Evolutionary conservation across 2,888 invertebrate species (phyloP).

Genomic region (Endotricha flammealis): DNA sequence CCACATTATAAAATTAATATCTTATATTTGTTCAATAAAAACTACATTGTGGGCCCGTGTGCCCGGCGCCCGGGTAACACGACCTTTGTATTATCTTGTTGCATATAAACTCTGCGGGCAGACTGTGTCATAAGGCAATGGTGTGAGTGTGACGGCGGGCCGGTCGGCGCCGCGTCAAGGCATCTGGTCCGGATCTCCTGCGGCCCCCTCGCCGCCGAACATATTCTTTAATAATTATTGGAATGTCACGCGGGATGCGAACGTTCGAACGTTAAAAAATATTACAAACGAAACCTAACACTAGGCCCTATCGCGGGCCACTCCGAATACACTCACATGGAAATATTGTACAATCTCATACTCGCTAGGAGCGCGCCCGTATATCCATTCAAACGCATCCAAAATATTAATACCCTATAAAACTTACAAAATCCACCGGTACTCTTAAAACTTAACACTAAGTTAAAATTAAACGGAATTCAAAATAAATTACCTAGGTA

Average conservation of each 20-base stretch:
- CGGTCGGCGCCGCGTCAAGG: constrained; percentile 51
- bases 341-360: constrained; percentile 64
- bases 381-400: constrained; percentile 55
- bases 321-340: constrained; percentile 55
- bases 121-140: constrained; percentile 78
- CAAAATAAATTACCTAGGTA: constrained; percentile 80
- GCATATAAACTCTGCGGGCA: constrained; percentile 78
- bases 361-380: constrained; percentile 43
- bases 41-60: constrained; percentile 78
- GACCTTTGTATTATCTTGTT: constrained; percentile 77
- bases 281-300: constrained; percentile 65
- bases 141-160: constrained; percentile 52
- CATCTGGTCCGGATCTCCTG: constrained; percentile 48
- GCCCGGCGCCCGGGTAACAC: constrained; percentile 78
- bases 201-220: constrained; percentile 45
- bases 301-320: constrained; percentile 53
- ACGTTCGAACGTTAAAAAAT: constrained; percentile 57
- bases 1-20: constrained; percentile 78
- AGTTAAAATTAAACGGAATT: constrained; percentile 79
- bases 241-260: constrained; percentile 76
- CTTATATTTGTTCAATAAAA: constrained; percentile 79
- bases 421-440: constrained; percentile 78
- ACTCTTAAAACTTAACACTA: constrained; percentile 72
- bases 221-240: constrained; percentile 65
- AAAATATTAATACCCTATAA: constrained; percentile 71